A percentile compares a stretch with the other conserved stretches of the same genome.
phyloP scores from a whole-genome alignment of 2,797 vertebrate species.

The Smutsia temminckii region DNA sequence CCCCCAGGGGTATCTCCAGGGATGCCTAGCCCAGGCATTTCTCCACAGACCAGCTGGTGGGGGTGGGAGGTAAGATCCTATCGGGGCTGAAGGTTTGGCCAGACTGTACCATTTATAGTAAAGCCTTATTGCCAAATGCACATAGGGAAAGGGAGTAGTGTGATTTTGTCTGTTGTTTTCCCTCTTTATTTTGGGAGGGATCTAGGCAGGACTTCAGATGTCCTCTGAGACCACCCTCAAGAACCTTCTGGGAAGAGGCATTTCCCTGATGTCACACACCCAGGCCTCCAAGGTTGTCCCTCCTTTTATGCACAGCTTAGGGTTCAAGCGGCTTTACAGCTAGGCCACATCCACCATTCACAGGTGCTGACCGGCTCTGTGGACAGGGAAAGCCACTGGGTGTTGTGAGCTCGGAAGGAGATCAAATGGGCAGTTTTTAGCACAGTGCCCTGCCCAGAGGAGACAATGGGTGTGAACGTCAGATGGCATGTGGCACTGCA shows the following conservation, averaged over 20 bases:
- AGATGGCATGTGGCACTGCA: no score
- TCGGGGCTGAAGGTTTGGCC: not conserved
- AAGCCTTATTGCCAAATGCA: not conserved
- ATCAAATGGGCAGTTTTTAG: not conserved
- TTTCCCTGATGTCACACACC: not conserved
- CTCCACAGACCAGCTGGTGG: not conserved
- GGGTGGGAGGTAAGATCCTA: not conserved
- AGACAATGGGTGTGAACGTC: not conserved
- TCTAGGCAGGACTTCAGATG: not conserved
- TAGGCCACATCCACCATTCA: not conserved
- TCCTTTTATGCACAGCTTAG: not conserved
- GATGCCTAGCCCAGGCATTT: not conserved
- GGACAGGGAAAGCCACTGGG: not conserved
- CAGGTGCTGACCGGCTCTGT: not conserved
- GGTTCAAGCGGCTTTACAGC: not conserved
- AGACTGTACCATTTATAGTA: not conserved
- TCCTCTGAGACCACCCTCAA: not conserved
- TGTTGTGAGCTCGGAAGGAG: not conserved
- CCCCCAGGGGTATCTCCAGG: no score
- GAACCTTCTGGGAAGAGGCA: slow-evolving; percentile 5
- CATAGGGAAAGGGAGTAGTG: not conserved
- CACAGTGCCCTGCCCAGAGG: accelerated
- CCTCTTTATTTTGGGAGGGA: not conserved
- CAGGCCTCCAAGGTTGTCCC: not conserved
- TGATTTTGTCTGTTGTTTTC: not conserved